phyloP scores from a whole-genome alignment of 2,113 vertebrate species.

The Anguilla rostrata region DNA sequence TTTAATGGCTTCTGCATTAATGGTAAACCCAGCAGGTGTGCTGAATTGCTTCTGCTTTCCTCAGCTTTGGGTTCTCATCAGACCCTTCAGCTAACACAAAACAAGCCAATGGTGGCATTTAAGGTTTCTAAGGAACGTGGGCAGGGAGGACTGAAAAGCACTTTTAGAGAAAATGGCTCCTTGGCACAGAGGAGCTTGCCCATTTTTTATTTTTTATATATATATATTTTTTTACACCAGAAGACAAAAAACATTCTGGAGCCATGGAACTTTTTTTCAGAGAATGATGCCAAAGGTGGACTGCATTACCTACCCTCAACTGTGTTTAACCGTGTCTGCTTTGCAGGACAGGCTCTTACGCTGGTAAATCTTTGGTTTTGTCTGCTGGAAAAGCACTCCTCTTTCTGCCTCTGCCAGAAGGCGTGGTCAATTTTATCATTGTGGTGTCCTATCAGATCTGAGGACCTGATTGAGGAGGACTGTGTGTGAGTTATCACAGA shows the following conservation, averaged over 20 bases:
- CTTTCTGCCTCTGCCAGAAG: not conserved
- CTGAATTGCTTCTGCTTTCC: too few relatives aligned
- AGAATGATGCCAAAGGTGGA: not conserved
- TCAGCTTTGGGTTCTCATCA: too few relatives aligned
- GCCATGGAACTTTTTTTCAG: not conserved
- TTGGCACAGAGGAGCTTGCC: not conserved
- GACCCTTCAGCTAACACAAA: too few relatives aligned
- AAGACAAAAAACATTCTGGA: not conserved
- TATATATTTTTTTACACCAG: not conserved
- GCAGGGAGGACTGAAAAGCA: not conserved
- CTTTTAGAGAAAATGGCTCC: too few relatives aligned
- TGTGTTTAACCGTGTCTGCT: not conserved
- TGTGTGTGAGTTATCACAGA: not conserved
- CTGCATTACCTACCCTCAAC: not conserved
- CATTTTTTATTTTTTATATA: too few relatives aligned
- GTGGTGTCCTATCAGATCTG: not conserved
- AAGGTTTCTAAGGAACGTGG: not conserved
- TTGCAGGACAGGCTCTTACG: not conserved
- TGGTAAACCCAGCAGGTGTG: not conserved
- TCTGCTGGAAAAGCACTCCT: not conserved
- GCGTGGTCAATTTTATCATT: too few relatives aligned
- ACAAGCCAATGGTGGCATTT: too few relatives aligned
- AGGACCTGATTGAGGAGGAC: not conserved
- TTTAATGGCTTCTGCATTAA: not conserved
- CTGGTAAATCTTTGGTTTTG: not conserved